These are phyloP conservation scores for Orius insidiosus DNA, from an alignment of 1,140 invertebrate genomes.

Conservation along the genomic window DNA sequence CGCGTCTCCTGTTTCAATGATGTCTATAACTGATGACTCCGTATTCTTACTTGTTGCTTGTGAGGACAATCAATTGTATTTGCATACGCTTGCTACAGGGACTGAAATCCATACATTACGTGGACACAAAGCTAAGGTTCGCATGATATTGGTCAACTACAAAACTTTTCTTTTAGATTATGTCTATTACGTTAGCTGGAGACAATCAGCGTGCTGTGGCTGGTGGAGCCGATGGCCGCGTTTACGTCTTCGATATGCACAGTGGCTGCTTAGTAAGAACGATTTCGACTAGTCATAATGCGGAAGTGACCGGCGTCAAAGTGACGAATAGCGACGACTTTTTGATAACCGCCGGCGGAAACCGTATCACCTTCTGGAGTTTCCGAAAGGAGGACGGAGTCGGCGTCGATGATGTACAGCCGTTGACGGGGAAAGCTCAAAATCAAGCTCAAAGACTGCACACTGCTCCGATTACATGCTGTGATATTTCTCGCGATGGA, in stretches of 20 bases:
- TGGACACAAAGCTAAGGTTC: constrained; percentile 53
- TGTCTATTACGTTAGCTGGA: constrained; percentile 52
- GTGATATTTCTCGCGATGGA: constrained; percentile 65
- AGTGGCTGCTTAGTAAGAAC: constrained; percentile 38
- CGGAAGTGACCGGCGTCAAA: constrained; percentile 35
- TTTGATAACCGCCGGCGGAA: constrained; percentile 56
- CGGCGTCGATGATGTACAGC: constrained; percentile 19
- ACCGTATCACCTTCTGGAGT: constrained; percentile 65
- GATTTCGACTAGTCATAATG: constrained; percentile 21
- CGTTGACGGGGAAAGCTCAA: constrained; percentile 11
- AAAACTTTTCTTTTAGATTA: constrained; percentile 31
- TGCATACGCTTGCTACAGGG: constrained; percentile 64
- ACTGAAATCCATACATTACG: constrained; percentile 60
- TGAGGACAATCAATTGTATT: constrained; percentile 60
- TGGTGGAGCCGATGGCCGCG: constrained; percentile 51
- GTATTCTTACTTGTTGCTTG: constrained; percentile 63
- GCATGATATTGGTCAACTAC: not conserved
- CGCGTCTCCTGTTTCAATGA: constrained; percentile 43
- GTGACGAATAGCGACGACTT: constrained; percentile 67
- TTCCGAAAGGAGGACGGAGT: constrained; percentile 57
- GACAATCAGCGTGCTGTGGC: constrained; percentile 61
- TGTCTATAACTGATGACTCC: constrained; percentile 62
- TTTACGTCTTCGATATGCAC: constrained; percentile 64
- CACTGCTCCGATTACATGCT: constrained; percentile 53
- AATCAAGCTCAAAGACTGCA: constrained; percentile 28